Evolutionary conservation across 2,113 vertebrate genomes (phyloP).

Genomic region (Neodon shergylaensis): DNA sequence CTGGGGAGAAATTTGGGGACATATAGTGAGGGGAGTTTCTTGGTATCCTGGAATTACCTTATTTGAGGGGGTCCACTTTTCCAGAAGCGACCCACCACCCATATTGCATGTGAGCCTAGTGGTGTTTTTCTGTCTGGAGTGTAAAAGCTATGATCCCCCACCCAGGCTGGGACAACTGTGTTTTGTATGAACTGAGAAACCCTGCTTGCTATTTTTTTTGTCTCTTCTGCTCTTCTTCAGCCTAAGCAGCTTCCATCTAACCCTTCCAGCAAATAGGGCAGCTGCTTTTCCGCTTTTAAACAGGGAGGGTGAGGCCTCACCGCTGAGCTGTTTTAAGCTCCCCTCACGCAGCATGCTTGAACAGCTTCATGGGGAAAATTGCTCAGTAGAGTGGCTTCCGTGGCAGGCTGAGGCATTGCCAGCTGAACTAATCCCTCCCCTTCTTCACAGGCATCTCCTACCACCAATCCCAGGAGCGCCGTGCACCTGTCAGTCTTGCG

Average conservation of each 20-base stretch:
- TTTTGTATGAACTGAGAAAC: neutral
- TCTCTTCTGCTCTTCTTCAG: neutral
- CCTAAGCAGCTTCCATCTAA: neutral
- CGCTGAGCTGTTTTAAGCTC: constrained; percentile 73
- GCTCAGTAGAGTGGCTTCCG: constrained; percentile 58
- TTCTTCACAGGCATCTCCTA: neutral
- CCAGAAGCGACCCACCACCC: neutral
- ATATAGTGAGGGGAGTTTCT: neutral
- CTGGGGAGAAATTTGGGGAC: neutral
- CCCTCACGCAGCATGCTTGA: constrained; percentile 63
- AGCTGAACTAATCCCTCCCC: constrained; percentile 16
- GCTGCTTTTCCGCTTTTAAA: constrained; percentile 63
- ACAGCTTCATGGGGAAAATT: constrained; percentile 68
- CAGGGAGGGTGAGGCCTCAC: constrained; percentile 54
- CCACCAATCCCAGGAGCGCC: neutral
- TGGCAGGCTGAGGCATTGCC: constrained; percentile 48
- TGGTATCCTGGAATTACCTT: neutral
- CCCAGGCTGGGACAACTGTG: neutral
- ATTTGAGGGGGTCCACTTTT: neutral
- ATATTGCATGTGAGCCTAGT: too few relatives aligned
- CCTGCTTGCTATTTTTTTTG: neutral
- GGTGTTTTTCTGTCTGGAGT: neutral
- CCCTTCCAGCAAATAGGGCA: constrained; percentile 16
- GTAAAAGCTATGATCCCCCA: neutral
- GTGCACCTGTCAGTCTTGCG: constrained; percentile 40